Percentiles rank a stretch among this genome's conserved stretches.
Conservation (phyloP, 2,113 vertebrate species). For the Neotoma lepida region DNA sequence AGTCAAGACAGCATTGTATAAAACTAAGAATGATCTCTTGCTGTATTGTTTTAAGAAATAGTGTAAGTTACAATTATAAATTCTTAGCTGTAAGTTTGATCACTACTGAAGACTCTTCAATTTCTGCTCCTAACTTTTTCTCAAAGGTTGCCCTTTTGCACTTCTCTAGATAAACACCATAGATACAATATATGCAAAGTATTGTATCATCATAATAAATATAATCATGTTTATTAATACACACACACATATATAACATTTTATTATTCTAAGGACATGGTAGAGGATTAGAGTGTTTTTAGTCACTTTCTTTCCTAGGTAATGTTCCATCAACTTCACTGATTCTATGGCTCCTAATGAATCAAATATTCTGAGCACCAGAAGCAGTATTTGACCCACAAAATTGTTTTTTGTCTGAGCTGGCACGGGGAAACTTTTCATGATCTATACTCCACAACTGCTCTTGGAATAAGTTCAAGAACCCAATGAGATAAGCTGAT, state of each 20-base stretch:
- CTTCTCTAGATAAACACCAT: not conserved
- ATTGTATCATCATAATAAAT: not conserved
- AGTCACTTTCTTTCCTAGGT: not conserved
- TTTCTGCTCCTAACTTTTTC: conserved; percentile 45
- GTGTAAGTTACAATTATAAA: not conserved
- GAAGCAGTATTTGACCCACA: not conserved
- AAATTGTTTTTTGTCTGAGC: not conserved
- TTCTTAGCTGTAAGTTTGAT: not conserved
- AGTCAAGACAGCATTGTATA: not conserved
- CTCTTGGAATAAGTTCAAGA: conserved; percentile 40
- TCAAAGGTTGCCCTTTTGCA: not conserved
- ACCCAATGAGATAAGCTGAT: conserved; percentile 9
- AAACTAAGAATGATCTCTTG: not conserved
- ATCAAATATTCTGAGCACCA: not conserved
- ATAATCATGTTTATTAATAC: not conserved
- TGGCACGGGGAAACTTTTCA: not conserved
- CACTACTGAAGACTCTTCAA: not conserved
- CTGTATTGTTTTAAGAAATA: conserved; percentile 21
- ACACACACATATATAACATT: not conserved
- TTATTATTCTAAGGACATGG: not conserved
- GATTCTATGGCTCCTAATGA: not conserved
- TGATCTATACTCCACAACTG: not conserved
- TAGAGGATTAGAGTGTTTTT: not conserved
- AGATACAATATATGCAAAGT: not conserved
- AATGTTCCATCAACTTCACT: not conserved